Percentiles rank a stretch among this genome's conserved stretches.
Evolutionary conservation across 2,888 invertebrate species (phyloP).

Genomic region (Colletes collaris): DNA sequence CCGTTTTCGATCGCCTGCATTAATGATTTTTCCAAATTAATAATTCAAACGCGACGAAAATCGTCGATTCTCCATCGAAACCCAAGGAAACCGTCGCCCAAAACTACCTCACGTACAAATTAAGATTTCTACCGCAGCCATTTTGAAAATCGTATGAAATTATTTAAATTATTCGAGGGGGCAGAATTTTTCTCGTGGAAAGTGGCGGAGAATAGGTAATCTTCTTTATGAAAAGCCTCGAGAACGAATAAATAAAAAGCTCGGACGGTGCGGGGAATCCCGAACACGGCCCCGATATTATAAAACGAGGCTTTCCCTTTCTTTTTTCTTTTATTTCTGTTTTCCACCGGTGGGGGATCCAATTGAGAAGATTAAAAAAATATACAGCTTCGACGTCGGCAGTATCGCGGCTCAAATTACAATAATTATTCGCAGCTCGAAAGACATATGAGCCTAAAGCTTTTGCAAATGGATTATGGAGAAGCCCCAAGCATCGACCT

Average conservation of each 20-base stretch:
- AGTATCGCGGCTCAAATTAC: conserved; percentile 49
- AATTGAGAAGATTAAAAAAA: not conserved
- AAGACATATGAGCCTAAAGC: conserved; percentile 70
- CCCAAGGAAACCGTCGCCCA: not conserved
- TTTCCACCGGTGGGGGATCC: too few relatives aligned
- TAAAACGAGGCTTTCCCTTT: too few relatives aligned
- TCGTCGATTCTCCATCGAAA: too few relatives aligned
- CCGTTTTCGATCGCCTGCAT: conserved; percentile 27
- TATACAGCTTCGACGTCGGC: not conserved
- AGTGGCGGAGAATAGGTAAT: too few relatives aligned
- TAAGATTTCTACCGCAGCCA: too few relatives aligned
- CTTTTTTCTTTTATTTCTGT: not conserved
- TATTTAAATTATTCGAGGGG: too few relatives aligned
- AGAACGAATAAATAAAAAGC: not conserved
- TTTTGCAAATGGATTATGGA: conserved; percentile 77
- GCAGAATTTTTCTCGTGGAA: too few relatives aligned
- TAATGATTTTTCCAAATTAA: not conserved
- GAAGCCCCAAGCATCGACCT: conserved; percentile 73
- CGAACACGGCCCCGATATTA: not conserved
- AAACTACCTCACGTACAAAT: too few relatives aligned
- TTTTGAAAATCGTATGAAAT: too few relatives aligned
- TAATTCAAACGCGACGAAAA: not conserved
- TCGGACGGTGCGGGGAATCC: too few relatives aligned
- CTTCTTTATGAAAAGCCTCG: not conserved
- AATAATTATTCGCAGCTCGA: conserved; percentile 56